phyloP scores from a whole-genome alignment of 2,113 vertebrate species.

The Argyrosomus japonicus region DNA sequence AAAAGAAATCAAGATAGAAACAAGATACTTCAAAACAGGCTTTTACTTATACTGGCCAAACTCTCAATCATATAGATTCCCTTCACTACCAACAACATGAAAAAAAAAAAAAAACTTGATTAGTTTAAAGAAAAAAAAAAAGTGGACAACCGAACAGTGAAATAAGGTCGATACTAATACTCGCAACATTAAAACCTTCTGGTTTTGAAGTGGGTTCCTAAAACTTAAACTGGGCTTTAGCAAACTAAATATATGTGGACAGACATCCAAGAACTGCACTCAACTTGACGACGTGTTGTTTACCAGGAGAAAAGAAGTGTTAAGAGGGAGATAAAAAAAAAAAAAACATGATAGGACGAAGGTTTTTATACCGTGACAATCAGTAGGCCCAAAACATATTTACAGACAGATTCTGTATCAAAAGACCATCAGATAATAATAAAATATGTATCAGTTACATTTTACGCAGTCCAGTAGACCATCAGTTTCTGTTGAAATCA shows the following conservation, averaged over 20 bases:
- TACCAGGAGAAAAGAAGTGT: conserved; percentile 3
- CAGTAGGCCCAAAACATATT: conserved; percentile 46
- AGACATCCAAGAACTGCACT: conserved; percentile 45
- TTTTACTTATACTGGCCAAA: conserved; percentile 35
- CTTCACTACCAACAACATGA: conserved; percentile 20
- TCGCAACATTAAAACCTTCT: conserved; percentile 31
- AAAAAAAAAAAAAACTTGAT: conserved; percentile 17
- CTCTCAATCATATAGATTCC: conserved; percentile 7
- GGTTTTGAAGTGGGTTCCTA: conserved; percentile 26
- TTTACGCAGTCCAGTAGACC: conserved; percentile 36
- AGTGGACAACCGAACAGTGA: neutral
- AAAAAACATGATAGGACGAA: conserved; percentile 6
- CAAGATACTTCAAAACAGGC: conserved; percentile 34
- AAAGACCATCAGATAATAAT: conserved; percentile 40
- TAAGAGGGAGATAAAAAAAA: neutral
- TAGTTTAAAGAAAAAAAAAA: neutral
- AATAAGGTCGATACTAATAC: neutral
- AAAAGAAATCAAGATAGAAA: conserved; percentile 36
- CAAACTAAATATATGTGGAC: conserved; percentile 30
- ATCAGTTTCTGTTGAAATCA: conserved; percentile 22
- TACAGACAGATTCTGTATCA: conserved; percentile 55
- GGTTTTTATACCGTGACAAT: conserved; percentile 35
- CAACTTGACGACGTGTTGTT: neutral
- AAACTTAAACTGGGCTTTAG: conserved; percentile 27
- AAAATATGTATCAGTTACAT: conserved; percentile 28